Percentiles rank a stretch among this genome's conserved stretches.
These are phyloP conservation scores for Xylophagus ater DNA, from an alignment of 2,888 invertebrate species.

Conservation along the genomic window DNA sequence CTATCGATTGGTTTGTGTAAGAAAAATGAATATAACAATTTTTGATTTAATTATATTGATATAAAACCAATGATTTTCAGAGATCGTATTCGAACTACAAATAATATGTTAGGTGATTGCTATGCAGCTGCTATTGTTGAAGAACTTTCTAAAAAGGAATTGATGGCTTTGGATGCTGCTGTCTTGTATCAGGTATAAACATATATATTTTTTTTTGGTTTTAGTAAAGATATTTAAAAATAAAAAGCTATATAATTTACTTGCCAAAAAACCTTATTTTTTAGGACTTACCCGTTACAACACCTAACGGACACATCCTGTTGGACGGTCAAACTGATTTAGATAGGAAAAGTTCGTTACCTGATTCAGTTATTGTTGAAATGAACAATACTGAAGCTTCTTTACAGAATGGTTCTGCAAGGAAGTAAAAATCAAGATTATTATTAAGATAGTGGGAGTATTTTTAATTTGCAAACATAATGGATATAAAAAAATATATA, in stretches of 20 bases:
- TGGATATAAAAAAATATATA: too few species aligned
- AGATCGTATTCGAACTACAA: conserved; percentile 75
- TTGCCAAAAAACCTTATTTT: conserved; percentile 1
- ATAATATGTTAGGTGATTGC: conserved; percentile 80
- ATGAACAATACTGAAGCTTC: conserved; percentile 36
- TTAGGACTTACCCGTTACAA: conserved; percentile 28
- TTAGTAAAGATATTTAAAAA: conserved; percentile 3
- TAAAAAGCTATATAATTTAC: not conserved
- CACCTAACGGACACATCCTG: conserved; percentile 43
- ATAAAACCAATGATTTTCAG: conserved; percentile 40
- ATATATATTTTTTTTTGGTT: not conserved
- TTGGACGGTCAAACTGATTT: conserved; percentile 41
- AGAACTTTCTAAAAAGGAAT: conserved; percentile 67
- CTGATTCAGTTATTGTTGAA: conserved; percentile 49
- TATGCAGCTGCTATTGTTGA: conserved; percentile 80
- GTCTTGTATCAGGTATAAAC: conserved; percentile 43
- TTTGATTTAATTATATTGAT: not conserved
- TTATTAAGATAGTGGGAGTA: too few species aligned
- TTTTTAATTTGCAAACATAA: too few species aligned
- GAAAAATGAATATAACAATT: conserved; percentile 35
- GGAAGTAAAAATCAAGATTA: conserved; percentile 14
- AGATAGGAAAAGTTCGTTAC: conserved; percentile 42
- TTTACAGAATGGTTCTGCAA: conserved; percentile 20
- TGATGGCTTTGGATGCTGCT: conserved; percentile 63
- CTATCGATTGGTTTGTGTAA: conserved; percentile 87